A percentile compares a stretch with the other conserved stretches of the same genome.
These are phyloP conservation scores for Clarias platycephalus DNA, from an alignment of 2,797 vertebrate species.

Conservation along the genomic window DNA sequence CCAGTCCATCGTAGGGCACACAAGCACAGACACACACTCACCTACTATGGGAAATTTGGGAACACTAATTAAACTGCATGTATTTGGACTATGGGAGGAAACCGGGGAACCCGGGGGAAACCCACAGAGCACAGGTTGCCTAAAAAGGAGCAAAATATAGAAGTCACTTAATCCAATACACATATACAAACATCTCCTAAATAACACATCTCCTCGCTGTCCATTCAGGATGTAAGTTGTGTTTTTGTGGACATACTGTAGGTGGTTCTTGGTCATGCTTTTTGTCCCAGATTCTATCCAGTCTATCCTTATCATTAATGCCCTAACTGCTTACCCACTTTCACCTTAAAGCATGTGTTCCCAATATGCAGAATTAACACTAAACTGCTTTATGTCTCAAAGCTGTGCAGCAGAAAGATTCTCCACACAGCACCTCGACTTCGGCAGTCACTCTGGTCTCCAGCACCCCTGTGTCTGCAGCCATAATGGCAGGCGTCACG, in stretches of 20 bases:
- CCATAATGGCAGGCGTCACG: slow-evolving; percentile 78
- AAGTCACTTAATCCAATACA: too few species aligned
- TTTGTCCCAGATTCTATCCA: background rate
- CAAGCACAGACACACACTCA: too few species aligned
- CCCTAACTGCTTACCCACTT: background rate
- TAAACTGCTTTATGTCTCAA: slow-evolving; percentile 22
- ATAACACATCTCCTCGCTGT: too few species aligned
- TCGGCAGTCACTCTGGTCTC: slow-evolving; percentile 91
- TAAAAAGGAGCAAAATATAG: too few species aligned
- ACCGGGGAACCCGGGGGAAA: too few species aligned
- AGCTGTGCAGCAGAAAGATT: slow-evolving; percentile 96
- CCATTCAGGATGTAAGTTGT: too few species aligned
- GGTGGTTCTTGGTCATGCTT: background rate
- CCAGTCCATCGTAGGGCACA: too few species aligned
- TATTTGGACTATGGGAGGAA: too few species aligned
- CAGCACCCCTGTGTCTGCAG: slow-evolving; percentile 81
- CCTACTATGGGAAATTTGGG: too few species aligned
- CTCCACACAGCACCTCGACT: slow-evolving; percentile 83
- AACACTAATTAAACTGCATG: too few species aligned
- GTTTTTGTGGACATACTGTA: background rate
- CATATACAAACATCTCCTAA: too few species aligned
- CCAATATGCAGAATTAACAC: background rate
- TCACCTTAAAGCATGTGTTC: background rate
- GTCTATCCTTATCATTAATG: background rate
- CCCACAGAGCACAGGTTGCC: too few species aligned